Base-by-base conservation (phyloP, 2,797 vertebrate species). In the Rhynchotus rufescens region DNA sequence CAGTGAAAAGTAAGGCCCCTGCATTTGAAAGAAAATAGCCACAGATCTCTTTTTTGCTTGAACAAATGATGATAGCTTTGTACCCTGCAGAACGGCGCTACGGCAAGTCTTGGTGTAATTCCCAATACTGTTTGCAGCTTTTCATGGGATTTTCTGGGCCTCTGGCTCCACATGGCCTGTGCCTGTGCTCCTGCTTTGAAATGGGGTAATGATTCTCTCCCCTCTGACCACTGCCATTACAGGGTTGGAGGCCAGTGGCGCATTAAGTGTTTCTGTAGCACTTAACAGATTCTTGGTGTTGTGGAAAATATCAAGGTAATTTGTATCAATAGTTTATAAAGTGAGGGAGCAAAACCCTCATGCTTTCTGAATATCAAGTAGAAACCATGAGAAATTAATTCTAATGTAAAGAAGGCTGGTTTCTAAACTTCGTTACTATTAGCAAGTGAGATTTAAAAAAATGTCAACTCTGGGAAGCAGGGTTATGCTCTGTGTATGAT, bases 181-280 rank as follows among this genome's bases (percentile, higher is more conserved):
- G 66, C 25, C 19, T 90, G 45, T 84, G 47, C 84, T 88, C 59
- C 84, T 78, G 7, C 84, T 92, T 91, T 92, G 84, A 93, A 95
- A 93, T 69, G 73, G 69, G 73, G 76, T 95, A 91, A 95, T 91
- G 84, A 94, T 92, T 88, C 75, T 49, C 42, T 85, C 74, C 51
- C 59, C 90, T 95, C 83, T 96, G 92, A 87, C 91, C 60, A 3
- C 69, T 64, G 49, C 93, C 90, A 71, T 95, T 96, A 83, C 21
- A 62, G 51, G 54, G 91, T 82, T 94, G 75, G 72, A 84, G 86
- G 73, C 54, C 76, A 60, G 56, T 68, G 66, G 76, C 69, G 62
- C 5, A 1, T 73, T 85, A 85, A 91, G 80, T 75, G 81, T 90
- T 95, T 89, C 79, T 87, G 26, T 67, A 92, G 89, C 90, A 64